Base-by-base conservation (phyloP, 2,888 invertebrate genomes). In the Eristalinus sepulchralis region DNA sequence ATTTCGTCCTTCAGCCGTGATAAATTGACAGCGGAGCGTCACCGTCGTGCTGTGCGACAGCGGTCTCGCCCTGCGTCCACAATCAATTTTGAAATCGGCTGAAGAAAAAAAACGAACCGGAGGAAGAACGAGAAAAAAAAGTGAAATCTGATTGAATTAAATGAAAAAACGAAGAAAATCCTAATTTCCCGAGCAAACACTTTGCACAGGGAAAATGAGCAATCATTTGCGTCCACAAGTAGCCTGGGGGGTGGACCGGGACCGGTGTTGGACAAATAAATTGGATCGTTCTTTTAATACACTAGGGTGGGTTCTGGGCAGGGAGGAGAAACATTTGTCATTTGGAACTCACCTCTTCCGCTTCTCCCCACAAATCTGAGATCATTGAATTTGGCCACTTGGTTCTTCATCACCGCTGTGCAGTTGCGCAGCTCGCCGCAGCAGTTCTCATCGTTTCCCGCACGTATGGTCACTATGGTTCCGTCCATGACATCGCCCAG, bases 331-430 rank as follows among this genome's bases (percentile, higher is more conserved):
- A 47, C 47, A 47, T 47, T 17, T 47, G 47, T 47, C 47, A 47
- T 8, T 47, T 17, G 47, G 9, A 27, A 90, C 96, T 96, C 92
- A 98, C 99, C 99, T 95, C 99, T 94, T 72, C 99, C 99, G 92
- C 98, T 98, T 90, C 98, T 95, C 64, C 99, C 99, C 89, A 99
- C 98, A 94, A 99, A 99, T 92, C 99, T 95, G 80, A 99, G 94
- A 94, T 99, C 99, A 92, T 98, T 98, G 93, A 99, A 99, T 94
- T 98, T 98, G 72, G 99, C 99, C 89, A 98, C 97, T 93, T 98
- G 98, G 92, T 98, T 98, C 94, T 98, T 98, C 97, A 98, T 97
- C 88, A 98, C 96, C 0, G 98, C 98, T 17, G 97, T 96, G 90
- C 96, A 96, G 93, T 99, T 99, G 90, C 98, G 94, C 89, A 98